phyloP scores from a whole-genome alignment of 2,797 vertebrate species.

The Apodemus agrarius region DNA sequence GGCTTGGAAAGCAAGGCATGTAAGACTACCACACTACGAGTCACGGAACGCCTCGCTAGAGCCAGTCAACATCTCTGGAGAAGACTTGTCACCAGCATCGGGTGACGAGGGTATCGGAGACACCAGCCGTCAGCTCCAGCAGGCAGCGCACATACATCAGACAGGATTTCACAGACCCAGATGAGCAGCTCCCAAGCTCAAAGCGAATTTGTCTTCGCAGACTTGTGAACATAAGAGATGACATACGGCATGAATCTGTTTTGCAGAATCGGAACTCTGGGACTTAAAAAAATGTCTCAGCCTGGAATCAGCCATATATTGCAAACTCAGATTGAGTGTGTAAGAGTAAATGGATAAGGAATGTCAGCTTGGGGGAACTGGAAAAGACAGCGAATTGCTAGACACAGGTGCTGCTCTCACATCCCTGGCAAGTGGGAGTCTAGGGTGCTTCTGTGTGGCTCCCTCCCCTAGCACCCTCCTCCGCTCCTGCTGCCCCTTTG shows the following conservation, averaged over 20 bases:
- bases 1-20: not conserved
- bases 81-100: too few species aligned
- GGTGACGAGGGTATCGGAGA: not conserved
- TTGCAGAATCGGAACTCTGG: not conserved
- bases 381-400: not conserved
- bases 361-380: not conserved
- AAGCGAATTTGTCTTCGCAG: not conserved
- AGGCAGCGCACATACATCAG: not conserved
- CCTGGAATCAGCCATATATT: not conserved
- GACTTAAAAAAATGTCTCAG: not conserved
- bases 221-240: conserved; percentile 34
- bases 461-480: too few species aligned
- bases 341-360: not conserved
- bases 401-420: not conserved
- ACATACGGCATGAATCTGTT: not conserved
- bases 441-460: too few species aligned
- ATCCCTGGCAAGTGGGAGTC: rapidly evolving
- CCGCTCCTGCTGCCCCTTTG: rapidly evolving
- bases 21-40: not conserved
- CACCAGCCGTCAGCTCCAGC: not conserved
- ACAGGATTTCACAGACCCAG: not conserved
- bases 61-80: not conserved
- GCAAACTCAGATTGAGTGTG: not conserved
- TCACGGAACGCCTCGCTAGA: not conserved
- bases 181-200: not conserved